Base-by-base conservation (phyloP, 92 coral and sea anemone species). In the Scolanthus callimorphus region DNA sequence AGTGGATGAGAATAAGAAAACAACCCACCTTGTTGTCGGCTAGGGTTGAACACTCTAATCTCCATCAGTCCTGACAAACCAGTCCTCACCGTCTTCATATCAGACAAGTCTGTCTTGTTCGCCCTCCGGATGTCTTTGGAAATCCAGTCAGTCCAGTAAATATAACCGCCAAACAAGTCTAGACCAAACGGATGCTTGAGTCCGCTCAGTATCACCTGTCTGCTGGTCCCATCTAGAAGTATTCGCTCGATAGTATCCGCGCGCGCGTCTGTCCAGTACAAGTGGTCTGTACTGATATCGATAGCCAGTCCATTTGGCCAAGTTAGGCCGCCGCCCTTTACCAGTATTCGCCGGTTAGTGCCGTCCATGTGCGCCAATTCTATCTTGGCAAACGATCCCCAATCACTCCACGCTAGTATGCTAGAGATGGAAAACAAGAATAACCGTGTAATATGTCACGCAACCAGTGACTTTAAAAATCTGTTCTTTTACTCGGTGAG, bases 391-490 rank as follows among this genome's bases (percentile, higher is more conserved):
- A 82, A 85, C 6, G 63, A 45, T 0, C 83, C 82, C 92, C 89
- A 88, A 65, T 88, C 98, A 66, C 89, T 70, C 98, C 98, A 92
- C n/a, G n/a, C n/a, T n/a, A n/a, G n/a, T n/a, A n/a, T n/a, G n/a
- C n/a, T n/a, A n/a, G n/a, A n/a, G n/a, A n/a, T n/a, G n/a, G n/a
- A n/a, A n/a, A n/a, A n/a, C n/a, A n/a, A n/a, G n/a, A n/a, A n/a
- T n/a, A n/a, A n/a, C n/a, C n/a, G n/a, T n/a, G n/a, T n/a, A n/a
- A n/a, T n/a, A n/a, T n/a, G n/a, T n/a, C n/a, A n/a, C n/a, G n/a
- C n/a, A n/a, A n/a, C n/a, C n/a, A n/a, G n/a, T n/a, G n/a, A n/a
- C n/a, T n/a, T n/a, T n/a, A n/a, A n/a, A n/a, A n/a, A n/a, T n/a
- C n/a, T n/a, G n/a, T n/a, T n/a, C n/a, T n/a, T n/a, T n/a, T n/a